Base-by-base conservation (phyloP, 2,797 vertebrate genomes). In the Typhlichthys eigenmanni region DNA sequence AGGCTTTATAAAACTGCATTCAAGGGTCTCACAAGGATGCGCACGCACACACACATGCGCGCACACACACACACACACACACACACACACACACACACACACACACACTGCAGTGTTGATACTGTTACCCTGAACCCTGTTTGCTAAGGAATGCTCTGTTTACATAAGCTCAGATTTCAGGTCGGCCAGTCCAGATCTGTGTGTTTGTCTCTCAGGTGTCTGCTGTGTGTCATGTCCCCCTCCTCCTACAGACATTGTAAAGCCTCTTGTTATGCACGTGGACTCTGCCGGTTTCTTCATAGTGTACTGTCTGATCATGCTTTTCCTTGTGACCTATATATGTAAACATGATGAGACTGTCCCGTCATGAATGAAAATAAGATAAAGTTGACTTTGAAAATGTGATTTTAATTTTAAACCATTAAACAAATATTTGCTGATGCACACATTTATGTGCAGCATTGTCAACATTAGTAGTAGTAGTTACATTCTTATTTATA, bases 81-180 rank as follows among this genome's bases (percentile, higher is more conserved):
- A 55, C 45, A 3, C 62, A 19, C 66, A 13, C 45, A 16, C 45
- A 47, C 57, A 66, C 13, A 10, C 13, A 17, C 19, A 61, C 24
- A 43, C 2, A 50, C 48, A 52, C 16, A 45, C 24, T 24, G 24
- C 24, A 52, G 29, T 52, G 14, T 24, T 64, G 51, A 13, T 19
- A 9, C 19, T 11, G 45, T 55, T 58, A 54, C 55, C 16, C 60
- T 53, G 29, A 24, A 24, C 24, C 24, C 24, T 24, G 24, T 24
- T 24, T 66, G 43, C 55, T 71, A 58, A 78, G 85, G 87, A 91
- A 89, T 87, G 87, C 68, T 75, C 45, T 90, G 85, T 91, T 90
- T 88, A 89, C 78, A 76, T 79, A 85, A 24, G 84, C 81, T 67
- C 78, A 48, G 69, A 19, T 73, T 72, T 71, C n/a, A 13, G 13